Conservation (phyloP, 2,113 vertebrate genomes). For the Paedocypris sp. region DNA sequence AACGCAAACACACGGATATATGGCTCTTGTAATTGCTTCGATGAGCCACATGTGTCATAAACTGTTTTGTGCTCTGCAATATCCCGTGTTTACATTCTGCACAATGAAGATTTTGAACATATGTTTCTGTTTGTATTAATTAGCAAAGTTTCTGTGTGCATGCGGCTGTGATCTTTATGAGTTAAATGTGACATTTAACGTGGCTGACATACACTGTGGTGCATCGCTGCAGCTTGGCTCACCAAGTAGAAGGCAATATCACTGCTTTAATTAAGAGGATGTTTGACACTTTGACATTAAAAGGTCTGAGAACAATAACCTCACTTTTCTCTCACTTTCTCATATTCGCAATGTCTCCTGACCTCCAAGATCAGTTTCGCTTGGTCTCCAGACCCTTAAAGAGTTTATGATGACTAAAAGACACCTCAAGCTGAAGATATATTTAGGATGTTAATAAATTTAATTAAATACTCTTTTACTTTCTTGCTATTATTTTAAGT, state of each 20-base stretch:
- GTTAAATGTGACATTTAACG: not conserved
- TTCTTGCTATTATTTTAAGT: no score
- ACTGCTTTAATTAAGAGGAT: not conserved
- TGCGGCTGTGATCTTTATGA: not conserved
- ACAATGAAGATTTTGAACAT: slow-evolving; percentile 1
- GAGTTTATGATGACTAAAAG: no score
- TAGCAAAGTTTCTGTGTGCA: not conserved
- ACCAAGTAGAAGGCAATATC: not conserved
- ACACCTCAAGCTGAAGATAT: no score
- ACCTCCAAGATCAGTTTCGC: no score
- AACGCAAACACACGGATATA: not conserved
- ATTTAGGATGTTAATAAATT: no score
- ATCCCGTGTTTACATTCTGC: slow-evolving; percentile 10
- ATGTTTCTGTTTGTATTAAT: slow-evolving; percentile 7
- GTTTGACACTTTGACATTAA: not conserved
- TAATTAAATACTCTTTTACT: no score
- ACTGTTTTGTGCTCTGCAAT: not conserved
- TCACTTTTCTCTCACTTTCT: not conserved
- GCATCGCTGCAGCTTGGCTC: not conserved
- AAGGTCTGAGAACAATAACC: not conserved
- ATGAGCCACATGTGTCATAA: not conserved
- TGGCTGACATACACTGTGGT: not conserved
- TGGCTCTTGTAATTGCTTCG: not conserved
- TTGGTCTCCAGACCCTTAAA: no score
- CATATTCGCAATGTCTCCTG: no score